phyloP scores from a whole-genome alignment of 2,797 vertebrate species.

The Cephalopachus bancanus region DNA sequence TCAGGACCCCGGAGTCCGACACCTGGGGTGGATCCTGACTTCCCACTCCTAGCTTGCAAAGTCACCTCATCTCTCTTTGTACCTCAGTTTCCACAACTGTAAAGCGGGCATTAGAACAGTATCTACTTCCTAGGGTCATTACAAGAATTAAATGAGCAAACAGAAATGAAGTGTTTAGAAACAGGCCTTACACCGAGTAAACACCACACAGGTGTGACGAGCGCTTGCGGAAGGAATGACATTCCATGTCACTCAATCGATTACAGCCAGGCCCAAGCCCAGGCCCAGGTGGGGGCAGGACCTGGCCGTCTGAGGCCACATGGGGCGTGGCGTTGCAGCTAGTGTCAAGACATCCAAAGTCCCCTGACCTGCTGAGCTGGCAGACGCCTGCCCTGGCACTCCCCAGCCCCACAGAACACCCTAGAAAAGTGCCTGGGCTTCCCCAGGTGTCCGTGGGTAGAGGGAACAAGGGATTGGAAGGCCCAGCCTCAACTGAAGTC shows the following conservation, averaged over 20 bases:
- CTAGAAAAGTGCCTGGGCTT: not conserved
- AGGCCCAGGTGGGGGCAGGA: not conserved
- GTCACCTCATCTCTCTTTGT: not conserved
- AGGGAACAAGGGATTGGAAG: not conserved
- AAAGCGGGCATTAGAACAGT: not conserved
- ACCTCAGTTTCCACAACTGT: slow-evolving; percentile 8
- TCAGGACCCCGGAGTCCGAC: not conserved
- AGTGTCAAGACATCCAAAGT: slow-evolving; percentile 59
- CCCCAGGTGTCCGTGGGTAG: not conserved
- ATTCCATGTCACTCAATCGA: not conserved
- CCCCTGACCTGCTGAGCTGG: slow-evolving; percentile 37
- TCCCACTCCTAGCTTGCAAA: not conserved
- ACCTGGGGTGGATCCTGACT: not conserved
- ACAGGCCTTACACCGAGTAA: not conserved
- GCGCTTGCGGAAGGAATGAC: not conserved
- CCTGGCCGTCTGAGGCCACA: not conserved
- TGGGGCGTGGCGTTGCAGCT: not conserved
- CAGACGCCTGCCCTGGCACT: slow-evolving; percentile 14
- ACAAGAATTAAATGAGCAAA: not conserved
- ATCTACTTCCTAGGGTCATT: not conserved
- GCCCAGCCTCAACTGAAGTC: too few species aligned
- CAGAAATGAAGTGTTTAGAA: not conserved
- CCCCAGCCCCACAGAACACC: slow-evolving; percentile 12
- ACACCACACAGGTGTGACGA: not conserved
- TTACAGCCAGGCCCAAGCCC: not conserved